phyloP scores from a whole-genome alignment of 2,888 invertebrate species.

The Cyrtodaria siliqua region DNA sequence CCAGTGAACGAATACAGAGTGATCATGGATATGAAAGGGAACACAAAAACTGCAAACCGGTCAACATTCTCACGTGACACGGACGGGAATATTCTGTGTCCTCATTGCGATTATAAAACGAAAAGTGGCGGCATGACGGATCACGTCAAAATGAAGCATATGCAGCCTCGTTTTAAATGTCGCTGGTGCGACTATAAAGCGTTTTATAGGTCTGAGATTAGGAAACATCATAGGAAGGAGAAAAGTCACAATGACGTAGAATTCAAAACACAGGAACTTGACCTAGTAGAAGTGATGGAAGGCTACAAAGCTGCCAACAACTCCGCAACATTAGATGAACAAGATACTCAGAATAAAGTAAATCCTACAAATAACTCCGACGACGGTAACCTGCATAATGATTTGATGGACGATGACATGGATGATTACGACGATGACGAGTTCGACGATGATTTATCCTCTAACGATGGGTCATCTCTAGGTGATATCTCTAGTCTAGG shows the following conservation, averaged over 20 bases:
- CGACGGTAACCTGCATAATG: not conserved
- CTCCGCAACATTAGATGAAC: too few species aligned
- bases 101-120: constrained; percentile 56
- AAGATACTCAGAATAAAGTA: too few species aligned
- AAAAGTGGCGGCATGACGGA: constrained; percentile 59
- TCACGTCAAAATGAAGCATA: constrained; percentile 63
- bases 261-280: constrained; percentile 59
- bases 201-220: constrained; percentile 61
- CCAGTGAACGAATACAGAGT: constrained; percentile 57
- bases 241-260: constrained; percentile 41
- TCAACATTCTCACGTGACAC: constrained; percentile 37
- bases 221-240: constrained; percentile 63
- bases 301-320: constrained; percentile 7
- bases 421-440: constrained; percentile 25
- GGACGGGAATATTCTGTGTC: constrained; percentile 52
- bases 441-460: not conserved
- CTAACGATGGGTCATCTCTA: constrained; percentile 25
- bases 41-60: constrained; percentile 37
- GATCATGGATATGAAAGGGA: constrained; percentile 63
- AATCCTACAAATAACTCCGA: too few species aligned
- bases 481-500: constrained; percentile 17
- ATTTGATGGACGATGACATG: constrained; percentile 20
- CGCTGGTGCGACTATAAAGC: constrained; percentile 61
- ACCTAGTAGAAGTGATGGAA: constrained; percentile 45
- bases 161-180: constrained; percentile 64